Conservation (phyloP, 2,888 invertebrate genomes). For the Ferdinandea cuprea region DNA sequence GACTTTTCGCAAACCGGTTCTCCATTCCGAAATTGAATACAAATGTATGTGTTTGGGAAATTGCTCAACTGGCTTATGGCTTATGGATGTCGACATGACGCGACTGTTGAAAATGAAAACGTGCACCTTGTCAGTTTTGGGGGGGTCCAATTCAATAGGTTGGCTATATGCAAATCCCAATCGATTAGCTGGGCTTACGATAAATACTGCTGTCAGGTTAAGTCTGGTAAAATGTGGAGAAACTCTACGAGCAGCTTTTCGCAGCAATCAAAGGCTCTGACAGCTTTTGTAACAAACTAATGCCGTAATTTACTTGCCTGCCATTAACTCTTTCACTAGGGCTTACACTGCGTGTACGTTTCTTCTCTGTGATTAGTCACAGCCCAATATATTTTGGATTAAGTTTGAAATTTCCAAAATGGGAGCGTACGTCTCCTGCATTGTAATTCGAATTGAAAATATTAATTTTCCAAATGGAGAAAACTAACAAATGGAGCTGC, state of each 20-base stretch:
- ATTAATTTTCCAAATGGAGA: slow-evolving; percentile 61
- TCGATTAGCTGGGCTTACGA: slow-evolving; percentile 63
- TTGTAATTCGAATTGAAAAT: slow-evolving; percentile 59
- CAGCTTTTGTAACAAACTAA: slow-evolving; percentile 22
- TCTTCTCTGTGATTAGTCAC: slow-evolving; percentile 32
- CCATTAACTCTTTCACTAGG: slow-evolving; percentile 62
- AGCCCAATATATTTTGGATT: slow-evolving; percentile 52
- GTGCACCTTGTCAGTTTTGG: slow-evolving; percentile 42
- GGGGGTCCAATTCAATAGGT: slow-evolving; percentile 39
- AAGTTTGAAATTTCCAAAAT: slow-evolving; percentile 61
- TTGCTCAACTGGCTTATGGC: slow-evolving; percentile 48
- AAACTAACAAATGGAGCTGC: slow-evolving; percentile 45
- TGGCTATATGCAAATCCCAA: slow-evolving; percentile 60
- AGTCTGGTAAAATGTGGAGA: slow-evolving; percentile 36
- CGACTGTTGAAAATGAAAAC: too few relatives aligned
- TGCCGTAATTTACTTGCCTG: slow-evolving; percentile 53
- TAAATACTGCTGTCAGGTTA: slow-evolving; percentile 55
- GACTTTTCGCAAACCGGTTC: slow-evolving; percentile 56
- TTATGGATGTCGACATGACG: slow-evolving; percentile 42
- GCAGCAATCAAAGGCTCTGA: slow-evolving; percentile 48
- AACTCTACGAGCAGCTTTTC: slow-evolving; percentile 43
- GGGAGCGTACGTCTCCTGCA: slow-evolving; percentile 54
- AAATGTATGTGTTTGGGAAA: slow-evolving; percentile 47
- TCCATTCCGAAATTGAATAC: slow-evolving; percentile 65
- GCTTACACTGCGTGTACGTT: slow-evolving; percentile 48